Base-by-base conservation (phyloP, 2,113 vertebrate species). In the Thalassoma bifasciatum region DNA sequence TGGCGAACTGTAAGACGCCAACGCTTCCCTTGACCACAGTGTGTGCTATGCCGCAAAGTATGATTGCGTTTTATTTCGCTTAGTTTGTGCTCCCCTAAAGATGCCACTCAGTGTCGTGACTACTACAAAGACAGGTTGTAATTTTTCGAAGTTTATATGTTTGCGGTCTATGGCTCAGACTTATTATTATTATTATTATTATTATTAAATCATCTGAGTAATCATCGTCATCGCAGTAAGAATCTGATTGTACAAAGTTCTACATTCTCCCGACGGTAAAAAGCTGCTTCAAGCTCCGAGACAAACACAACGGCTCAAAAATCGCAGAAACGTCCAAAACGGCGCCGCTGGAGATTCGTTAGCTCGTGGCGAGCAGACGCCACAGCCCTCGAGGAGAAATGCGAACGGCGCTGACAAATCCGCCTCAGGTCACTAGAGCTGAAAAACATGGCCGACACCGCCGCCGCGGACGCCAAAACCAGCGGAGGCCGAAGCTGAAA, bases 211-310 rank as follows among this genome's bases (percentile, higher is more conserved):
- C n/a, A n/a, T n/a, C n/a, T n/a, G n/a, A n/a, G n/a, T n/a, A n/a
- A n/a, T n/a, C n/a, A 37, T 47, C 8, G 50, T 75, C 30, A 23
- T 77, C 65, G 64, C 72, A 37, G 24, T 78, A 78, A 85, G 67
- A 85, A 73, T 85, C 72, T 50, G 77, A 84, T 82, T 78, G 83
- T 88, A 86, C 84, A 89, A 89, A 87, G 86, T 79, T 88, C 76
- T 87, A 88, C 87, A 83, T 89, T 91, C 88, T 71, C 67, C 36
- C 11, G 47, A 86, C 66, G 46, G 83, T 82, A 79, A 84, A 87
- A 87, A 87, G 82, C 77, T 79, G 46, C 61, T 79, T 21, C n/a
- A 85, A 84, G 69, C 79, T 84, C 73, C 4, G 53, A 85, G 82
- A 91, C 75, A n/a, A 80, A 86, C 75, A 84, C 85, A 34, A 68